A percentile compares a stretch with the other conserved stretches of the same genome.
phyloP scores from a whole-genome alignment of 1,140 invertebrate genomes.

The Calliphora vicina region DNA sequence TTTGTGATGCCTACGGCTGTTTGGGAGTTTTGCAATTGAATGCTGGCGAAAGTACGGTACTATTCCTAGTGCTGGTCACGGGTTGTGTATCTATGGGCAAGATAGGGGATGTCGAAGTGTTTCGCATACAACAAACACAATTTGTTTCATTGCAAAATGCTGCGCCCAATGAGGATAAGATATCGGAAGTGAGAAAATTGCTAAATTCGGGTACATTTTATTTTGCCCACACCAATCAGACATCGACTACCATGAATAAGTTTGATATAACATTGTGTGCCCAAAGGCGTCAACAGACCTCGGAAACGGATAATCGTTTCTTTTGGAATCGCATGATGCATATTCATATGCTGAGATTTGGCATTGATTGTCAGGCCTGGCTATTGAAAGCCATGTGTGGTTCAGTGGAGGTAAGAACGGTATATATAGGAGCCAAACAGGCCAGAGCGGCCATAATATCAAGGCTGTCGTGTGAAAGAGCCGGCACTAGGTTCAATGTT shows the following conservation, averaged over 20 bases:
- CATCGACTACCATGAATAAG: slow-evolving; percentile 62
- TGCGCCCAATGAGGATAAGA: slow-evolving; percentile 78
- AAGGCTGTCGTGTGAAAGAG: slow-evolving; percentile 94
- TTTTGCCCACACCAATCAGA: slow-evolving; percentile 77
- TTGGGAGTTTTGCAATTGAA: slow-evolving; percentile 89
- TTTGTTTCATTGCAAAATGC: slow-evolving; percentile 84
- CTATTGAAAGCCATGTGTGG: slow-evolving; percentile 94
- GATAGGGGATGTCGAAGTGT: slow-evolving; percentile 91
- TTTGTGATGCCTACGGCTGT: slow-evolving; percentile 92
- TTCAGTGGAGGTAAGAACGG: slow-evolving; percentile 93
- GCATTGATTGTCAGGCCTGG: slow-evolving; percentile 88
- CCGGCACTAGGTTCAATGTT: slow-evolving; percentile 96
- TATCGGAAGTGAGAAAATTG: slow-evolving; percentile 84
- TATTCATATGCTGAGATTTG: slow-evolving; percentile 89
- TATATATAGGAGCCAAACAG: slow-evolving; percentile 92
- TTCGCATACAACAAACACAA: slow-evolving; percentile 89
- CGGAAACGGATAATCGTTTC: slow-evolving; percentile 90
- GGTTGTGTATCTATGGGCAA: slow-evolving; percentile 95
- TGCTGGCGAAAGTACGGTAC: slow-evolving; percentile 80
- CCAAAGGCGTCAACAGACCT: slow-evolving; percentile 82
- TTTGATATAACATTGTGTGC: slow-evolving; percentile 93
- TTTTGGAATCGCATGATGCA: slow-evolving; percentile 97
- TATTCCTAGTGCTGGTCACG: slow-evolving; percentile 92
- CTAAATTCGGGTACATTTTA: slow-evolving; percentile 97
- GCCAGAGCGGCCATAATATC: slow-evolving; percentile 94